Conservation (phyloP, 2,888 invertebrate genomes). For the Synanthedon formicaeformis region DNA sequence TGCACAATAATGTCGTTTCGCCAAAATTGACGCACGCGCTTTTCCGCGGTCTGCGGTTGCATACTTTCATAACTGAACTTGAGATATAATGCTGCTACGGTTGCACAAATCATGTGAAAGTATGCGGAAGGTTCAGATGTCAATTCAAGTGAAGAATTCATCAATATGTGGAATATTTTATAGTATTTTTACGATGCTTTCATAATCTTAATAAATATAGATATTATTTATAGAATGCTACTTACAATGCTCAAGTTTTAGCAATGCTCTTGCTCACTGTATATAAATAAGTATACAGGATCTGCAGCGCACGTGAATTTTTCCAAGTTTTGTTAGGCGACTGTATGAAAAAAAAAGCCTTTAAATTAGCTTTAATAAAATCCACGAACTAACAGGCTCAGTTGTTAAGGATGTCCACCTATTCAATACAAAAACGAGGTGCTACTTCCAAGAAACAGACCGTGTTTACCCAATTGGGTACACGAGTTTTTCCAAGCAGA, state of each 20-base stretch:
- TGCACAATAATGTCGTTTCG: constrained; percentile 21
- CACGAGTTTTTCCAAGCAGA: not conserved
- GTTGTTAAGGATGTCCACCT: not conserved
- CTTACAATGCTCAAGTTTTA: too few species aligned
- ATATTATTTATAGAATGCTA: too few species aligned
- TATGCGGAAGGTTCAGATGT: constrained; percentile 1
- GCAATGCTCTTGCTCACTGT: too few species aligned
- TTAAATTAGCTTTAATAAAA: too few species aligned
- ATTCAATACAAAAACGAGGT: not conserved
- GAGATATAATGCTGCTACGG: constrained; percentile 1
- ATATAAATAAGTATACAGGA: too few species aligned
- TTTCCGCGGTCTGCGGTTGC: constrained; percentile 21
- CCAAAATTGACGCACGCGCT: constrained; percentile 23
- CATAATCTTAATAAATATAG: too few species aligned
- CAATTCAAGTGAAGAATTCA: not conserved
- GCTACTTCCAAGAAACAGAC: not conserved
- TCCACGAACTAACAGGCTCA: not conserved
- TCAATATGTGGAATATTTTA: not conserved
- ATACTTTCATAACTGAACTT: constrained; percentile 14
- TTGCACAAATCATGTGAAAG: not conserved
- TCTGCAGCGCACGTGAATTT: too few species aligned
- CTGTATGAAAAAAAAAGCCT: too few species aligned
- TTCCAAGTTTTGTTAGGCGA: too few species aligned
- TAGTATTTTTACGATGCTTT: not conserved
- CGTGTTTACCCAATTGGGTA: not conserved